A percentile compares a stretch with the other conserved stretches of the same genome.
phyloP scores from a whole-genome alignment of 2,113 vertebrate species.

The Etia nguti region DNA sequence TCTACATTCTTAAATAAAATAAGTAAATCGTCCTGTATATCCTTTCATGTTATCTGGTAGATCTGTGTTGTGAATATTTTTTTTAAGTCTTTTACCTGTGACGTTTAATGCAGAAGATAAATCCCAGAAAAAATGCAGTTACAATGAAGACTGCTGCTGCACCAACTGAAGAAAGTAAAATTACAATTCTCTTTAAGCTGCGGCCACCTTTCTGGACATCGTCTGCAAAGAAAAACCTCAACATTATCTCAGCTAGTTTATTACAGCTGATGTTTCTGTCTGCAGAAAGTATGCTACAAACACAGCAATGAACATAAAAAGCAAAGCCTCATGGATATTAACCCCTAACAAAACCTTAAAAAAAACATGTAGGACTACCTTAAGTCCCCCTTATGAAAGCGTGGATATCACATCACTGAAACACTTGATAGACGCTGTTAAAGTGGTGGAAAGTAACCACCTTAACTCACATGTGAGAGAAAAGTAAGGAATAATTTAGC shows the following conservation, averaged over 20 bases:
- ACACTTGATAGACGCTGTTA: neutral
- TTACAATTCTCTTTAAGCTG: neutral
- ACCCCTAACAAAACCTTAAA: neutral
- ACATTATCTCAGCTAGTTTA: neutral
- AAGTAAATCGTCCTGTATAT: neutral
- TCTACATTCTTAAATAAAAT: neutral
- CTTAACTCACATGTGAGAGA: neutral
- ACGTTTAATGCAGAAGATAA: neutral
- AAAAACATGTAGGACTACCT: neutral
- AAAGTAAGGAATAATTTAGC: accelerated
- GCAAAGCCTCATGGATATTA: accelerated
- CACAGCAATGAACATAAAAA: neutral
- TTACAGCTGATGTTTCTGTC: neutral
- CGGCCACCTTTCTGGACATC: neutral
- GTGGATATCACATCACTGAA: neutral
- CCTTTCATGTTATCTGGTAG: neutral
- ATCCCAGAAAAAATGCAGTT: neutral
- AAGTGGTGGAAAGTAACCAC: neutral
- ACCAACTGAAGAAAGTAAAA: neutral
- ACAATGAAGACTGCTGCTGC: accelerated
- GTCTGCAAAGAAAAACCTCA: neutral
- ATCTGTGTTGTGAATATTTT: neutral
- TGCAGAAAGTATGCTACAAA: neutral
- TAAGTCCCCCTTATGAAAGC: neutral
- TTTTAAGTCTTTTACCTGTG: neutral